phyloP scores from a whole-genome alignment of 2,797 vertebrate genomes.

The Periparus ater region DNA sequence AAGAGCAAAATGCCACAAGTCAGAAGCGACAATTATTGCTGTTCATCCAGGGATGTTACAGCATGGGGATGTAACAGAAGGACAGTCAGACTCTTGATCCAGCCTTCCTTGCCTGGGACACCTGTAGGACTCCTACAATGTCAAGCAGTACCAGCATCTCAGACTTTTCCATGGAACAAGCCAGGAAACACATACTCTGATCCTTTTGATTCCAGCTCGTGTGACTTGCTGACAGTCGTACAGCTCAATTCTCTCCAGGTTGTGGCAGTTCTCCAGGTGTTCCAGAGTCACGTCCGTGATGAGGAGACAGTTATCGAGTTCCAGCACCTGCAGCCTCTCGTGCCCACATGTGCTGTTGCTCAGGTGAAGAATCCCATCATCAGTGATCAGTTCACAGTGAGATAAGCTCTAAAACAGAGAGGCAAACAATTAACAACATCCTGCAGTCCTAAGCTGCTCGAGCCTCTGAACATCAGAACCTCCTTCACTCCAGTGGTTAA shows the following conservation, averaged over 20 bases:
- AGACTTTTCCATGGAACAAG: background rate
- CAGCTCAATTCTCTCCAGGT: constrained; percentile 89
- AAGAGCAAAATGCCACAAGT: background rate
- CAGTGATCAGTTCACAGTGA: constrained; percentile 92
- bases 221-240: constrained; percentile 94
- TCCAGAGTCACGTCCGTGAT: constrained; percentile 89
- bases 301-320: constrained; percentile 92
- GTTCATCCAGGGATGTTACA: background rate
- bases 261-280: constrained; percentile 90
- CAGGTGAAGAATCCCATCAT: constrained; percentile 90
- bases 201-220: constrained; percentile 90
- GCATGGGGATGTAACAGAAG: background rate
- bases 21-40: background rate
- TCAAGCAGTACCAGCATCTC: background rate
- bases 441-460: background rate
- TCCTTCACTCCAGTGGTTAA: background rate
- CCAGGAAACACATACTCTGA: constrained; percentile 79
- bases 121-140: background rate
- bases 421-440: background rate
- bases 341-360: constrained; percentile 90
- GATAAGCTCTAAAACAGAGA: constrained; percentile 82
- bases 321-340: constrained; percentile 87
- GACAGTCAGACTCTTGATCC: background rate
- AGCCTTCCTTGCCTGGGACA: background rate
- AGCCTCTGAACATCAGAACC: background rate